Evolutionary conservation across 2,797 vertebrate genomes (phyloP), one percentile per base, ranked within the genome.

Genomic region (Bradypodion ventrale): DNA sequence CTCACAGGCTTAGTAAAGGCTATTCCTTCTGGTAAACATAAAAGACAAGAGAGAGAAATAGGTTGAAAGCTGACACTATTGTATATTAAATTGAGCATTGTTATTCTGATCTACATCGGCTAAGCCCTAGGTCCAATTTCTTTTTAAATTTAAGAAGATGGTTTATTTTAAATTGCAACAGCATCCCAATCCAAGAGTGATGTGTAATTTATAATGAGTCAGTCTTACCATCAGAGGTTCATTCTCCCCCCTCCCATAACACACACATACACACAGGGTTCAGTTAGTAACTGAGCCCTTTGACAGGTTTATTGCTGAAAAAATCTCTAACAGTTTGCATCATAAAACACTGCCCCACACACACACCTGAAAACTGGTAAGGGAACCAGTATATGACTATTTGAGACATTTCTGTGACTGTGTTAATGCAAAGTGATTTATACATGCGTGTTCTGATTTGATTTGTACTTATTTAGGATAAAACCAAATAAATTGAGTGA

Each of bases 311-410:
- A 89, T 81, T 80, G 83, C 83, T 86, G 82, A 90, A 83, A 88
- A 44, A 89, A 94, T 87, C 82, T 8, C 63, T 78, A 82, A 40
- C 60, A 87, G 74, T 92, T 90, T 92, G 84, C 83, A 90, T 89
- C 90, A 86, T 83, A 88, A 87, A 35, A 0, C 15, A 56, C 83
- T 76, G 75, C 68, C 75, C 1, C 35, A 32, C 35, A 1, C 46
- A 42, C 19, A 60, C 23, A 37, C 84, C 78, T 82, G 35, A 60
- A 93, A 91, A 81, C 27, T 16, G 0, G 15, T 70, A 73, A 85
- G 62, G 88, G 72, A 76, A 86, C 78, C 85, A 76, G 73, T 4
- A 77, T 69, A 46, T 68, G 77, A 90, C 60, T 87, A 82, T 75
- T 77, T 87, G 89, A 91, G 87, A 82, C 0, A 83, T 90, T 87